Conservation (phyloP, 2,888 invertebrate genomes). For the Oscheius sp. region DNA sequence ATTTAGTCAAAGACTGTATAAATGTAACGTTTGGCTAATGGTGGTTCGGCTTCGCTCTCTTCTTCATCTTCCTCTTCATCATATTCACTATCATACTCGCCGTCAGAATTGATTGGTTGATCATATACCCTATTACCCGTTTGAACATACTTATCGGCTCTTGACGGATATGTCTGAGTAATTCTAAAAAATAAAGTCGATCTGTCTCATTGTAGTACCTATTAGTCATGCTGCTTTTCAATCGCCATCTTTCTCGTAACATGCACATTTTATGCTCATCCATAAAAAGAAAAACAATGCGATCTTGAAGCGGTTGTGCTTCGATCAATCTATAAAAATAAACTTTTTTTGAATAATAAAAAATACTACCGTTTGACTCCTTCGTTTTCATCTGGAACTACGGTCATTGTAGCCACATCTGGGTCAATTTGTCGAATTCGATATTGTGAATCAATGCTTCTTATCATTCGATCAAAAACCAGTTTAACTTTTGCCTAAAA, state of each 20-base stretch:
- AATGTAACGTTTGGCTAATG: slow-evolving; percentile 48
- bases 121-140: slow-evolving; percentile 59
- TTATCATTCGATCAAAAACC: slow-evolving; percentile 55
- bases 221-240: slow-evolving; percentile 54
- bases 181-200: slow-evolving; percentile 37
- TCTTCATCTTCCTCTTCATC: slow-evolving; percentile 41
- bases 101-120: slow-evolving; percentile 38
- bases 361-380: slow-evolving; percentile 46
- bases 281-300: slow-evolving; percentile 54
- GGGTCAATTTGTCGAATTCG: slow-evolving; percentile 55
- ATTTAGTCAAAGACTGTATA: slow-evolving; percentile 56
- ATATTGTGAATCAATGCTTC: slow-evolving; percentile 58
- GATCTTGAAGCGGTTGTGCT: slow-evolving; percentile 52
- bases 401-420: slow-evolving; percentile 57
- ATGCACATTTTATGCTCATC: slow-evolving; percentile 57
- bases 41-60: slow-evolving; percentile 38
- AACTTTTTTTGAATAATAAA: neutral
- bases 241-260: slow-evolving; percentile 54
- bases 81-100: slow-evolving; percentile 23
- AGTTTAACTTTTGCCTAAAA: slow-evolving; percentile 54
- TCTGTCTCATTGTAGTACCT: slow-evolving; percentile 23
- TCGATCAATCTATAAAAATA: slow-evolving; percentile 40
- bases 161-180: slow-evolving; percentile 59
- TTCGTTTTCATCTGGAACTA: slow-evolving; percentile 57
- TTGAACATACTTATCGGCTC: slow-evolving; percentile 56